Percentiles rank a stretch among this genome's conserved stretches.
Conservation (phyloP, 1,140 invertebrate genomes). For the Drosophila nigromelanica region DNA sequence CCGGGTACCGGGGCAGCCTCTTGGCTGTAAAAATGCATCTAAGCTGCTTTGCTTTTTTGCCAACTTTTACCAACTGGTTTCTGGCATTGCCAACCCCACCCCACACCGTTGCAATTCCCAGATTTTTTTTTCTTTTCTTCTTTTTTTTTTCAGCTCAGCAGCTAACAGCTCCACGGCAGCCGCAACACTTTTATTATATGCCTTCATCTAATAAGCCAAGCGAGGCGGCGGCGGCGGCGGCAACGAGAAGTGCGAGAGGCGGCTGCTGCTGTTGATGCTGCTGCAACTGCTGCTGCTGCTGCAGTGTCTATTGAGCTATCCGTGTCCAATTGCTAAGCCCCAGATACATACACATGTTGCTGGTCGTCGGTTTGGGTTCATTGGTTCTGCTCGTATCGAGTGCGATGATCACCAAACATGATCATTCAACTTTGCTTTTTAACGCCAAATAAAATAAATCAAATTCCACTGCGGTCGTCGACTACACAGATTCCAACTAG, state of each 20-base stretch:
- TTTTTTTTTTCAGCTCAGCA: constrained; percentile 30
- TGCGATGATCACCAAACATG: constrained; percentile 77
- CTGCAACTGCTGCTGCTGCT: constrained; percentile 24
- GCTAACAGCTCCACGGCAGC: constrained; percentile 52
- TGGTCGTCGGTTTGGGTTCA: constrained; percentile 38
- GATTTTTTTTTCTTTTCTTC: constrained; percentile 19
- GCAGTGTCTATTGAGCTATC: constrained; percentile 74
- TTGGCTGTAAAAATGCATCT: constrained; percentile 77
- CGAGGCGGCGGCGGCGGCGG: constrained; percentile 25
- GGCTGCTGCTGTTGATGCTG: constrained; percentile 25
- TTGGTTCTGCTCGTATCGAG: constrained; percentile 69
- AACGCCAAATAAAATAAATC: constrained; percentile 82
- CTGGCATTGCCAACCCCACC: constrained; percentile 49
- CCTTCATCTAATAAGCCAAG: constrained; percentile 79
- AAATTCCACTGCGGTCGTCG: constrained; percentile 77
- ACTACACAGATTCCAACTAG: constrained; percentile 32
- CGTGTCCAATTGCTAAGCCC: constrained; percentile 75
- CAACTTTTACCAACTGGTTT: constrained; percentile 80
- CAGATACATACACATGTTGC: constrained; percentile 68
- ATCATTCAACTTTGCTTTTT: constrained; percentile 78
- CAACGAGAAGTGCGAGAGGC: constrained; percentile 42
- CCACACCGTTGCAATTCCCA: constrained; percentile 38
- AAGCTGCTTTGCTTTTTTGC: constrained; percentile 71
- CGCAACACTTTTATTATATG: constrained; percentile 81
- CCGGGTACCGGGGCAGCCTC: not conserved